Percentiles rank a stretch among this genome's conserved stretches.
Evolutionary conservation across 1,140 invertebrate species (phyloP).

Genomic region (Scaptomyza montana): DNA sequence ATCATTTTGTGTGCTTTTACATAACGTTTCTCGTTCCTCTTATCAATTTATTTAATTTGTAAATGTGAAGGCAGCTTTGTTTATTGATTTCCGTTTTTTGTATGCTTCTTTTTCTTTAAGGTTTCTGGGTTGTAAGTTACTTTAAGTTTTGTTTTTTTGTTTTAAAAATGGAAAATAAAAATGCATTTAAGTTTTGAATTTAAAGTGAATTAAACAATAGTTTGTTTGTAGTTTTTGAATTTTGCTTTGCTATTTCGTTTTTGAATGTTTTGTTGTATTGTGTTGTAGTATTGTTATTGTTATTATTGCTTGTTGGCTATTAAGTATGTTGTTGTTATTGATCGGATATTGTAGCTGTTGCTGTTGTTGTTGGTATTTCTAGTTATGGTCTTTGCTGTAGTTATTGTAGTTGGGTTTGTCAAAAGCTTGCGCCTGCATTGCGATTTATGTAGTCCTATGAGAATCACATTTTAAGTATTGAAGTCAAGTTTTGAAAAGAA

Average conservation of each 20-base stretch:
- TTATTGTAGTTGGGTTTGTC: conserved; percentile 57
- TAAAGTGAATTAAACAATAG: conserved; percentile 6
- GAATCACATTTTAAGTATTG: conserved; percentile 38
- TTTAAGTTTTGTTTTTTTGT: conserved; percentile 33
- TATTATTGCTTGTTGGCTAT: conserved; percentile 54
- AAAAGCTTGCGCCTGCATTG: conserved; percentile 39
- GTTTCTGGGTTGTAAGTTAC: conserved; percentile 46
- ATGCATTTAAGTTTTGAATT: conserved; percentile 14
- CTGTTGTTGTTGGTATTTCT: conserved; percentile 46
- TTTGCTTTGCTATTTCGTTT: conserved; percentile 63
- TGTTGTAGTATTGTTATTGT: conserved; percentile 57
- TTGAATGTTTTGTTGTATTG: conserved; percentile 51
- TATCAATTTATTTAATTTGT: conserved; percentile 83
- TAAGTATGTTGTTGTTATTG: conserved; percentile 62
- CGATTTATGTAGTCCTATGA: conserved; percentile 2
- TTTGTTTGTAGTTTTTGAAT: conserved; percentile 62
- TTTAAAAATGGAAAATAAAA: conserved; percentile 37
- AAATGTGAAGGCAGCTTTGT: conserved; percentile 84
- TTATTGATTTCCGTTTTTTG: conserved; percentile 83
- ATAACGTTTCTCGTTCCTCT: conserved; percentile 70
- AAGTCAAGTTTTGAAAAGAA: conserved; percentile 27
- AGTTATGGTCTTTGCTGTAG: conserved; percentile 56
- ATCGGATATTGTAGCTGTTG: conserved; percentile 69
- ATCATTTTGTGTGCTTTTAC: conserved; percentile 80
- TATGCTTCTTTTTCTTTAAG: conserved; percentile 66